These are phyloP conservation scores for Plotosus lineatus DNA, from an alignment of 2,113 vertebrate species.

Conservation along the genomic window DNA sequence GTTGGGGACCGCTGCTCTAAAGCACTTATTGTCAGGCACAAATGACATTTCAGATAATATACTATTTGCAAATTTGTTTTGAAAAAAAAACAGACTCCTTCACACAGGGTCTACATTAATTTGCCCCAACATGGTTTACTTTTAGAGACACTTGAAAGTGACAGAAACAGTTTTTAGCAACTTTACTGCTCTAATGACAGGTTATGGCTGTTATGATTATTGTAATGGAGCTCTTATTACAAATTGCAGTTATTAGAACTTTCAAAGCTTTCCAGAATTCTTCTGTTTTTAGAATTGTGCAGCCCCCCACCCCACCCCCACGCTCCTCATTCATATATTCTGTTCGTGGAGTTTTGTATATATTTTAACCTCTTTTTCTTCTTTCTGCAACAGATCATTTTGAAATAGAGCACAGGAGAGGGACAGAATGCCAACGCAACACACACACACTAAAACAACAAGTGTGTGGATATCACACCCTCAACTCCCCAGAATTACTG, in stretches of 20 bases:
- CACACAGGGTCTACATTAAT: neutral
- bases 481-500: constrained; percentile 93
- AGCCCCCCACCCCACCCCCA: neutral
- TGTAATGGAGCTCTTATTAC: neutral
- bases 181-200: neutral
- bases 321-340: neutral
- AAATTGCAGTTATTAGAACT: neutral
- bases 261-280: neutral
- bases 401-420: constrained; percentile 88
- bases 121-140: neutral
- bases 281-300: neutral
- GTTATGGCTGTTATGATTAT: neutral
- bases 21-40: neutral
- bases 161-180: neutral
- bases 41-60: neutral
- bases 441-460: constrained; percentile 89
- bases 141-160: neutral
- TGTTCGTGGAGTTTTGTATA: neutral
- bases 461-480: constrained; percentile 96
- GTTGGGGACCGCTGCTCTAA: too few relatives aligned
- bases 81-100: neutral
- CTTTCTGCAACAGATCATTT: constrained; percentile 87
- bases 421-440: constrained; percentile 85
- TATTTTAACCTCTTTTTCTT: constrained; percentile 31
- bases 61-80: neutral